A percentile compares a stretch with the other conserved stretches of the same genome.
Conservation (phyloP, 2,797 vertebrate genomes). For the Poecilia wingei region DNA sequence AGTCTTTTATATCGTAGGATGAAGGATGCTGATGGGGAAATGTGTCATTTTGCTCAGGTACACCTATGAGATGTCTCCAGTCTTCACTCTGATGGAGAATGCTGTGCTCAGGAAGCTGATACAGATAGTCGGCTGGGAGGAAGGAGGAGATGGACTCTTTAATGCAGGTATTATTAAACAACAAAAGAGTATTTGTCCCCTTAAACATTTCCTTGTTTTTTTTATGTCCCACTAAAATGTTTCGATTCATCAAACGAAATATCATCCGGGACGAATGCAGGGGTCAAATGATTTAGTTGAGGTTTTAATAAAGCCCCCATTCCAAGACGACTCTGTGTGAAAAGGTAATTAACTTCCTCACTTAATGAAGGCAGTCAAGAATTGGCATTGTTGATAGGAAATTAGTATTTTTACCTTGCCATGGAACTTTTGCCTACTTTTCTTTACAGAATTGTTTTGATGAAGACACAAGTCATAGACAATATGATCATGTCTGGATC, state of each 20-base stretch:
- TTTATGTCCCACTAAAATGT: not conserved
- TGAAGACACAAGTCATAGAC: not conserved
- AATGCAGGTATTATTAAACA: not conserved
- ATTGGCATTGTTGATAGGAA: not conserved
- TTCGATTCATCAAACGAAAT: not conserved
- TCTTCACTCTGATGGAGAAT: constrained; percentile 87
- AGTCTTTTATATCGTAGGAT: not conserved
- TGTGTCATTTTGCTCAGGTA: constrained; percentile 54
- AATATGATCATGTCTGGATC: not conserved
- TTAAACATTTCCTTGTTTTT: not conserved
- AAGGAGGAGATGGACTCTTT: constrained; percentile 83
- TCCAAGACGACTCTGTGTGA: not conserved
- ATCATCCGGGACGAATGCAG: not conserved
- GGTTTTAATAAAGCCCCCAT: not conserved
- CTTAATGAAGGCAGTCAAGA: not conserved
- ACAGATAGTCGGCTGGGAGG: constrained; percentile 86
- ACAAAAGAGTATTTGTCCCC: not conserved
- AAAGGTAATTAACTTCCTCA: not conserved
- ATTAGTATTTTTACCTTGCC: not conserved
- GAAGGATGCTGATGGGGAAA: not conserved
- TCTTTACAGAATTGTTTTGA: not conserved
- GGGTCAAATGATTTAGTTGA: not conserved
- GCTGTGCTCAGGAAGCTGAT: constrained; percentile 87
- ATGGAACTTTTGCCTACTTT: not conserved
- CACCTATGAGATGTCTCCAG: constrained; percentile 88